A percentile compares a stretch with the other conserved stretches of the same genome.
Evolutionary conservation across 2,888 invertebrate genomes (phyloP).

Genomic region (Diploptera punctata): DNA sequence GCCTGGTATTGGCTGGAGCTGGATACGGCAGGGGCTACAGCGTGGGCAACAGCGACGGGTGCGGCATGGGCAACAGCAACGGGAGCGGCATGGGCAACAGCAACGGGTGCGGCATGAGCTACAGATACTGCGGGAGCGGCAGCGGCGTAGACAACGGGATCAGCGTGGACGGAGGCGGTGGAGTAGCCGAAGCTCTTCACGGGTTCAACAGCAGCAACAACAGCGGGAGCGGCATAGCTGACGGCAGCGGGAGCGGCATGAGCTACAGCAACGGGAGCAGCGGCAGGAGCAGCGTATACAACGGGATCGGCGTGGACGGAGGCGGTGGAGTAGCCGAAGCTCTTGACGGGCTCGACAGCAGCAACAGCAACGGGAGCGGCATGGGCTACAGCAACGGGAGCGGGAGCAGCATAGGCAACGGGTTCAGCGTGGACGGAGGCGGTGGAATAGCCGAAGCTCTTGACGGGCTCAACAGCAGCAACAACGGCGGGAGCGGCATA

Average conservation of each 20-base stretch:
- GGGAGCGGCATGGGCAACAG: slow-evolving; percentile 1
- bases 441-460: slow-evolving; percentile 48
- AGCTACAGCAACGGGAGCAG: slow-evolving; percentile 34
- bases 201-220: slow-evolving; percentile 43
- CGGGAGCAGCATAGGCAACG: slow-evolving; percentile 29
- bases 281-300: slow-evolving; percentile 35
- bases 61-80: slow-evolving; percentile 14
- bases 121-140: slow-evolving; percentile 39
- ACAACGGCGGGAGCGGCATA: slow-evolving; percentile 45
- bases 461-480: slow-evolving; percentile 37
- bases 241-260: slow-evolving; percentile 46
- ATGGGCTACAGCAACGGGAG: slow-evolving; percentile 39
- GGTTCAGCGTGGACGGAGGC: slow-evolving; percentile 45
- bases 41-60: slow-evolving; percentile 45
- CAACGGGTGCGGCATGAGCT: slow-evolving; percentile 39
- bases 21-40: slow-evolving; percentile 42
- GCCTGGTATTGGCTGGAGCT: slow-evolving; percentile 59
- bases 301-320: slow-evolving; percentile 44
- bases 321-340: slow-evolving; percentile 49
- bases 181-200: slow-evolving; percentile 46
- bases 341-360: slow-evolving; percentile 43
- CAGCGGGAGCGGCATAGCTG: slow-evolving; percentile 43
- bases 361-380: slow-evolving; percentile 47
- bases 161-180: slow-evolving; percentile 46
- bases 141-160: slow-evolving; percentile 43